These are phyloP conservation scores for Lysandra bellargus DNA, from an alignment of 2,888 invertebrate species.

Conservation along the genomic window DNA sequence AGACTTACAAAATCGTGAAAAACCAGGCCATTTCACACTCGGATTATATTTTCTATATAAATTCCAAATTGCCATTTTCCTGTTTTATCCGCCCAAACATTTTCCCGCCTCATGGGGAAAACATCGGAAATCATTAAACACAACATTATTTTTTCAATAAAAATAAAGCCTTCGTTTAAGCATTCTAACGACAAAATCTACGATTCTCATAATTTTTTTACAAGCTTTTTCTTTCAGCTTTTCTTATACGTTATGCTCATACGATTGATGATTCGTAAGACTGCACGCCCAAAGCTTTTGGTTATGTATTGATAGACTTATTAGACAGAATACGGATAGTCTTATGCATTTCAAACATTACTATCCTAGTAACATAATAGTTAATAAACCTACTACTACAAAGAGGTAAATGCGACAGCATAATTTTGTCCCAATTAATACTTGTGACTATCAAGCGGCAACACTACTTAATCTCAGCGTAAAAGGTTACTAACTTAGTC, in stretches of 20 bases:
- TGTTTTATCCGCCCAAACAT: background rate
- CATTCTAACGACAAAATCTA: background rate
- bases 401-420: too few relatives aligned
- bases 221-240: too few relatives aligned
- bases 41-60: background rate
- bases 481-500: conserved; percentile 23
- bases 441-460: background rate
- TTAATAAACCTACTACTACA: too few relatives aligned
- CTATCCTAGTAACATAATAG: too few relatives aligned
- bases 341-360: too few relatives aligned
- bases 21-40: background rate
- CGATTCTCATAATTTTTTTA: background rate
- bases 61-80: conserved; percentile 17
- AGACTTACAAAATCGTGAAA: background rate
- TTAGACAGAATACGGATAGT: too few relatives aligned
- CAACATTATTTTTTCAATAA: background rate
- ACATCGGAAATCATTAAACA: background rate
- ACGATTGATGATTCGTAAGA: too few relatives aligned
- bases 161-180: background rate
- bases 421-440: background rate
- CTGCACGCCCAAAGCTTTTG: too few relatives aligned
- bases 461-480: background rate
- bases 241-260: too few relatives aligned
- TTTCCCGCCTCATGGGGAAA: background rate
- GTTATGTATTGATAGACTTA: too few relatives aligned